These are phyloP conservation scores for Myrmecophaga tridactyla DNA, from an alignment of 2,113 vertebrate species.

Conservation along the genomic window DNA sequence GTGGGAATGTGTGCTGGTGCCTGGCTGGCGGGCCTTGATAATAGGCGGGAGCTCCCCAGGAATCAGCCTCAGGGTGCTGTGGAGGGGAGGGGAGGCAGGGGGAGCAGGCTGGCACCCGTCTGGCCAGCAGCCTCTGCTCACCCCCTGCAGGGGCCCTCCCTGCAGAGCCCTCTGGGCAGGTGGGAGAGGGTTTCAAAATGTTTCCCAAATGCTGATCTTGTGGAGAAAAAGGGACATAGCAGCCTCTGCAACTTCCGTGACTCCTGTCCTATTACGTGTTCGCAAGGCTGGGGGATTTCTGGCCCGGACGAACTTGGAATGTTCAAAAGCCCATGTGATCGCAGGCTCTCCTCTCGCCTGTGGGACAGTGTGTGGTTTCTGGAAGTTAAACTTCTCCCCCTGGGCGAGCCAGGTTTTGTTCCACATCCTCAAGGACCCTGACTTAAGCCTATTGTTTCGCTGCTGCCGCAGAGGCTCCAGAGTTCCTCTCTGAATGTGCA, in stretches of 20 bases:
- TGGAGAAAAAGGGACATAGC: background rate
- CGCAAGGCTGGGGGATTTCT: background rate
- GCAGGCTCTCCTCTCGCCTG: background rate
- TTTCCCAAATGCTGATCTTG: background rate
- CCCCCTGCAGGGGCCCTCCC: background rate
- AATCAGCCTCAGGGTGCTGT: slow-evolving; percentile 22
- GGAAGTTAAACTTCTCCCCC: slow-evolving; percentile 31
- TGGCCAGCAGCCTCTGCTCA: background rate
- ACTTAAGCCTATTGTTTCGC: slow-evolving; percentile 45
- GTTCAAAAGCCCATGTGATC: background rate
- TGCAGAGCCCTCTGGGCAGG: background rate
- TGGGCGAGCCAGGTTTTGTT: slow-evolving; percentile 33
- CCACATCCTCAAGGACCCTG: slow-evolving; percentile 45
- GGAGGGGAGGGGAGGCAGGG: background rate
- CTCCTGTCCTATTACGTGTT: background rate
- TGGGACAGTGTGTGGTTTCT: background rate
- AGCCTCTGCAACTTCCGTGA: background rate
- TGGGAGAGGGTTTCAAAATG: background rate
- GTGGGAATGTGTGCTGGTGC: slow-evolving; percentile 8
- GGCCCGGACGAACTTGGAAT: background rate
- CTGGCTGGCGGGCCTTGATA: slow-evolving; percentile 20
- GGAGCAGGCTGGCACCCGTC: background rate
- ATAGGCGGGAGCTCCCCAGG: background rate
- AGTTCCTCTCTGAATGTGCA: slow-evolving; percentile 23
- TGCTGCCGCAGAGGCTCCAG: background rate